phyloP scores from a whole-genome alignment of 2,113 vertebrate species.

The Collichthys lucidus region DNA sequence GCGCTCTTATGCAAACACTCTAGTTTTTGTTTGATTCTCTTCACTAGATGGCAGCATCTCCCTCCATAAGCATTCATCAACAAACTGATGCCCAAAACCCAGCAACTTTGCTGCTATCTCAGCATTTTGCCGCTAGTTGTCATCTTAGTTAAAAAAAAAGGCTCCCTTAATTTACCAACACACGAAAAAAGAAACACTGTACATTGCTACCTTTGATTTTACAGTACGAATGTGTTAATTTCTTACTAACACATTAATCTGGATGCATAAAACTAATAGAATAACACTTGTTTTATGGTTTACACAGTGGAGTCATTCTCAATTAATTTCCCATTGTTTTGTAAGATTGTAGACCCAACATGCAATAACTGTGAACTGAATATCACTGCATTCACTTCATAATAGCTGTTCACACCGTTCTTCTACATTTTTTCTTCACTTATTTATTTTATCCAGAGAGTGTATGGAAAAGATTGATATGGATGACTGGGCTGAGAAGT shows the following conservation, averaged over 20 bases:
- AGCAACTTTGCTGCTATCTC: neutral
- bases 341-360: neutral
- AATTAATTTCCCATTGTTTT: neutral
- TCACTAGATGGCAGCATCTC: constrained; percentile 54
- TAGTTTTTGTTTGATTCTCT: neutral
- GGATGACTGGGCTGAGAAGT: constrained; percentile 46
- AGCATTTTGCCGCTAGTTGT: constrained; percentile 27
- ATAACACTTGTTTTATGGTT: neutral
- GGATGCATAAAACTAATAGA: neutral
- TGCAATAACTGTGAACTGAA: neutral
- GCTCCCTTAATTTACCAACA: no score
- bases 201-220: neutral
- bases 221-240: no score
- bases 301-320: neutral
- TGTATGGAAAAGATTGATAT: constrained; percentile 10
- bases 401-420: constrained; percentile 8
- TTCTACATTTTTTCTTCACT: neutral
- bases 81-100: neutral
- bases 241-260: neutral
- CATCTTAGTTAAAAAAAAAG: constrained; percentile 6
- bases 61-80: neutral
- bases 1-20: no score
- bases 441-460: constrained; percentile 7
- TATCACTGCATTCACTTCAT: neutral
- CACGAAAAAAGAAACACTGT: neutral